These are phyloP conservation scores for Drosophila fuyamai DNA, from an alignment of 1,140 invertebrate species.

Conservation along the genomic window DNA sequence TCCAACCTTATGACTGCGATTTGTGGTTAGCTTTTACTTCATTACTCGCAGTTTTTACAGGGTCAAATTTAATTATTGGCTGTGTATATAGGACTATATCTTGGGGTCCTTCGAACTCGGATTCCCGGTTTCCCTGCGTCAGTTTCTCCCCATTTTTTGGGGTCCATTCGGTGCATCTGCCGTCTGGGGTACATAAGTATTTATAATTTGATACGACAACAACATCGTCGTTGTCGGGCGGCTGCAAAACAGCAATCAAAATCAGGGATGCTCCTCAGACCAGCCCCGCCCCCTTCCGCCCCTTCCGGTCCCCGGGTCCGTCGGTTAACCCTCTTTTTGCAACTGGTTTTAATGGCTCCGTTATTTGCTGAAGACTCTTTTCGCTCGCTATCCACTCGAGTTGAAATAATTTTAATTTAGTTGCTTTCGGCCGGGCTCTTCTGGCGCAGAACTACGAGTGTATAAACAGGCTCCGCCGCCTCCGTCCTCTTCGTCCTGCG, in stretches of 20 bases:
- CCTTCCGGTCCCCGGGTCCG: background rate
- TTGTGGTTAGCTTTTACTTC: background rate
- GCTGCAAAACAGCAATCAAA: conserved; percentile 68
- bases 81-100: background rate
- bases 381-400: conserved; percentile 67
- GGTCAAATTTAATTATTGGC: background rate
- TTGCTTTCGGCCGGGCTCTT: conserved; percentile 53
- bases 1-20: background rate
- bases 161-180: conserved; percentile 10
- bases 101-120: background rate
- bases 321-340: conserved; percentile 25
- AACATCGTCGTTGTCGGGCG: conserved; percentile 40
- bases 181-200: conserved; percentile 44
- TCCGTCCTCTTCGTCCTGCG: conserved; percentile 15
- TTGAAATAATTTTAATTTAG: conserved; percentile 81
- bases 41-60: background rate
- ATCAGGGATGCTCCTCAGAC: conserved; percentile 35
- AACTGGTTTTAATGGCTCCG: conserved; percentile 76
- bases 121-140: conserved; percentile 28
- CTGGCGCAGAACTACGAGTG: conserved; percentile 36
- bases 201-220: conserved; percentile 69
- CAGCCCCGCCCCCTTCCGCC: background rate
- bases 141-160: conserved; percentile 6
- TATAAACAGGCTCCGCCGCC: conserved; percentile 64
- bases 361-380: conserved; percentile 57